Evolutionary conservation across 2,113 vertebrate species (phyloP).

Genomic region (Pagrus major): DNA sequence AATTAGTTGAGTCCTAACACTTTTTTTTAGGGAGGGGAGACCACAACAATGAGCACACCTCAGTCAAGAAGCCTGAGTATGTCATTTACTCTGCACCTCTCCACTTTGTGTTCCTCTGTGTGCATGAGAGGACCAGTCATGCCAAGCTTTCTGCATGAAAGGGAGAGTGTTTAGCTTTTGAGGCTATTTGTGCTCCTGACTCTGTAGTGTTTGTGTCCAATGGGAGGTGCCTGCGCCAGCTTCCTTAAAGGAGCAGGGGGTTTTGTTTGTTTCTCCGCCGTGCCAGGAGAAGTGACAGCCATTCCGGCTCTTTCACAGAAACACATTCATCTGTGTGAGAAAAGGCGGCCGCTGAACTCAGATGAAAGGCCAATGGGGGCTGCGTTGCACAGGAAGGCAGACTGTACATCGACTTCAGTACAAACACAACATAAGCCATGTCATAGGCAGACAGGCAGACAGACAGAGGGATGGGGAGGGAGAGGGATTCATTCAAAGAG

Average conservation of each 20-base stretch:
- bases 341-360: slow-evolving; percentile 77
- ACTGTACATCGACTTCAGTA: slow-evolving; percentile 79
- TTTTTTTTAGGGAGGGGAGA: slow-evolving; percentile 31
- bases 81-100: slow-evolving; percentile 74
- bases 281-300: slow-evolving; percentile 85
- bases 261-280: slow-evolving; percentile 82
- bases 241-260: slow-evolving; percentile 80
- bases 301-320: slow-evolving; percentile 82
- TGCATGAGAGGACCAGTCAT: slow-evolving; percentile 64
- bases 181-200: slow-evolving; percentile 80
- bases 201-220: slow-evolving; percentile 80
- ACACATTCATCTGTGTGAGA: slow-evolving; percentile 85
- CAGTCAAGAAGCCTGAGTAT: slow-evolving; percentile 60
- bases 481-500: background rate
- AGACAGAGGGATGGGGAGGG: slow-evolving; percentile 16
- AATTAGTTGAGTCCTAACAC: slow-evolving; percentile 57
- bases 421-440: slow-evolving; percentile 74
- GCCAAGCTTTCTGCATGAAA: slow-evolving; percentile 76
- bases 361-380: slow-evolving; percentile 76
- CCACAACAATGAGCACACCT: slow-evolving; percentile 68
- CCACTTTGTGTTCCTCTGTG: slow-evolving; percentile 66
- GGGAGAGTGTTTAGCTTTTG: slow-evolving; percentile 77
- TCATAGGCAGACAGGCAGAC: slow-evolving; percentile 43
- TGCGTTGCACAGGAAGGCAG: slow-evolving; percentile 80
- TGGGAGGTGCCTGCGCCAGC: slow-evolving; percentile 80